Base-by-base conservation (phyloP, 2,888 invertebrate species). In the Trisateles emortualis region DNA sequence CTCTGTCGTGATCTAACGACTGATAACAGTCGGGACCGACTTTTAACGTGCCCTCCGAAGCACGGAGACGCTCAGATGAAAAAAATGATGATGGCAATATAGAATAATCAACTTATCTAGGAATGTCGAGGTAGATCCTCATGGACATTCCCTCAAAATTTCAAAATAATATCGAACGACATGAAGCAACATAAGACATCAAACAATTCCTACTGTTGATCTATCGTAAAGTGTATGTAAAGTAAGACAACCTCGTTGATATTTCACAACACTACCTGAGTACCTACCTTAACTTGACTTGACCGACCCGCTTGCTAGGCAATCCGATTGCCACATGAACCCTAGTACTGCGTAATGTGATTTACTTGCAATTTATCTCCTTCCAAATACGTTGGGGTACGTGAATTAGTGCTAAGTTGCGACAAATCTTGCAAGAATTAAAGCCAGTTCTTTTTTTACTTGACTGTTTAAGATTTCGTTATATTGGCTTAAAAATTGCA, bases 301-400 rank as follows among this genome's bases (percentile, higher is more conserved):
- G 67, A 58, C 64, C 63, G 55, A 64, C 52, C 42, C 48, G 40
- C 56, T 52, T 49, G 39, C 64, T 66, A 40, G 61, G 63, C 54
- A 48, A 65, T 63, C 19, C 40, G 52, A 62, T 74, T 72, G 64
- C 72, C 41, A 56, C 69, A 74, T 42, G 33, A 24, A 41, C 50
- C 64, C 57, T 61, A 55, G 11, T 42, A 43, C 45, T 54, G 42
- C 43, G 54, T 44, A 62, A 42, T 36, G 40, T 51, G 33, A 35
- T 55, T 60, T 41, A 51, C 51, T 40, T 14, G 51, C 41, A 38
- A 44, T 58, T 60, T 70, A 56, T 54, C 55, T 64, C 43, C 50
- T 48, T 49, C 54, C 35, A 47, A 58, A 59, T 50, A 39, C 36
- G 40, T 35, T 42, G 3, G 9, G 22, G 36, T 47, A 62, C 44